Base-by-base conservation (phyloP, 2,888 invertebrate species). In the Octonoba sinensis region DNA sequence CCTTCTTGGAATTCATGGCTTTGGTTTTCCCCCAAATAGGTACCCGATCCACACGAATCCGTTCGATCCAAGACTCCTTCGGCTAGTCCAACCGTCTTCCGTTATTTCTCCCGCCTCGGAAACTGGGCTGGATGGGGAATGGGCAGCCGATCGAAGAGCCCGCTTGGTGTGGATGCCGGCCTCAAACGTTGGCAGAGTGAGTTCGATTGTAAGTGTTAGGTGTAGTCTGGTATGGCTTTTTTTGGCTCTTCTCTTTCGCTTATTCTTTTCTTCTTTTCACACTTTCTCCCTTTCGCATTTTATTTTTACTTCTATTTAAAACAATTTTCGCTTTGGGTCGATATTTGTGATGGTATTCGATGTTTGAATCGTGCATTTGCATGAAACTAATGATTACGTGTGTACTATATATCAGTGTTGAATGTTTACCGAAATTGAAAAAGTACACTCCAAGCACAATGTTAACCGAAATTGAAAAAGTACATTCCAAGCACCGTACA, bases 71-170 rank as follows among this genome's bases (percentile, higher is more conserved):
- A 79, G 64, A 71, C 75, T n/a, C 71, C 78, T 3, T n/a, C 83
- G 6, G 75, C 83, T 13, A 82, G 82, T 22, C 84, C 84, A 3
- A 72, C 74, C 20, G 84, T 84, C 59, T 75, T 82, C 75, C 82
- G 84, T n/a, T 85, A 85, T 24, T 86, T 86, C 47, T 83, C 83
- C 44, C 83, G 85, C 15, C 77, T 86, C 18, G 86, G 86, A 12
- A 84, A 83, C 49, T 86, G 86, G 86, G 82, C 85, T 36, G 86
- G 86, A 62, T 86, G 86, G 86, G 85, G 86, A 12, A 84, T 83
- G 76, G 73, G 84, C n/a, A 84, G 82, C 36, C 74, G 82, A 6
- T 82, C 82, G 51, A 86, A 85, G 65, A 84, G 77, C 20, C 95
- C 82, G 12, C 78, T 84, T 13, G 81, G 82, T 11, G 83, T 82